These are phyloP conservation scores for Luffia ferchaultella DNA, from an alignment of 2,888 invertebrate species.

Conservation along the genomic window DNA sequence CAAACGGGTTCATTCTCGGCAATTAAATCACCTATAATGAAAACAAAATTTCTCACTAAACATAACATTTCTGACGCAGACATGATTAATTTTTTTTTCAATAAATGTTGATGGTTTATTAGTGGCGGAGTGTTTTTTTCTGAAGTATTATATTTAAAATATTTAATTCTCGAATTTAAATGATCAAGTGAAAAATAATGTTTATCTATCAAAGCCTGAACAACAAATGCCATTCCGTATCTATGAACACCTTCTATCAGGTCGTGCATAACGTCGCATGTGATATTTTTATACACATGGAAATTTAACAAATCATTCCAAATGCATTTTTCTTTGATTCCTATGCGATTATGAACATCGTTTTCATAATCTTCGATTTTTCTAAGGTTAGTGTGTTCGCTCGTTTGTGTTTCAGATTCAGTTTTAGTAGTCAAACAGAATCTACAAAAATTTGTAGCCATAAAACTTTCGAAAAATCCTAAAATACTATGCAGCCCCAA, in stretches of 20 bases:
- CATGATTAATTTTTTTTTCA: slow-evolving; percentile 15
- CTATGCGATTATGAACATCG: slow-evolving; percentile 8
- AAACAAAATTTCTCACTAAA: slow-evolving; percentile 18
- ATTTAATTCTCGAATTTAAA: slow-evolving; percentile 9
- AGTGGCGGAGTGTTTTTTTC: slow-evolving; percentile 12
- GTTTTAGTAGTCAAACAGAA: slow-evolving; percentile 18
- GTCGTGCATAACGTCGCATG: slow-evolving; percentile 27
- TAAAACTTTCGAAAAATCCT: slow-evolving; percentile 21
- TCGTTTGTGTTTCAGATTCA: slow-evolving; percentile 4
- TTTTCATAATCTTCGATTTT: slow-evolving; percentile 1
- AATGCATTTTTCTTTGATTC: slow-evolving; percentile 19
- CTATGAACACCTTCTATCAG: slow-evolving; percentile 20
- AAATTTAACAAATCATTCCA: slow-evolving; percentile 19
- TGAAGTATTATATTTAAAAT: slow-evolving; percentile 5
- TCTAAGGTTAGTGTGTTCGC: slow-evolving; percentile 5
- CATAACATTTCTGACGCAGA: slow-evolving; percentile 23
- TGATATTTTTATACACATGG: slow-evolving; percentile 21
- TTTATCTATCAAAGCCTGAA: slow-evolving; percentile 15
- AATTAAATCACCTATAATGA: slow-evolving; percentile 19
- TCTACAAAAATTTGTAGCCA: slow-evolving; percentile 20
- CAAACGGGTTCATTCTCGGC: slow-evolving; percentile 11
- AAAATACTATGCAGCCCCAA: slow-evolving; percentile 20
- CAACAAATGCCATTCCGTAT: slow-evolving; percentile 22
- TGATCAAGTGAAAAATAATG: slow-evolving; percentile 6
- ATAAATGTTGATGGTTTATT: slow-evolving; percentile 15